These are phyloP conservation scores for Diplodus puntazzo DNA, from an alignment of 2,797 vertebrate genomes.

Conservation along the genomic window DNA sequence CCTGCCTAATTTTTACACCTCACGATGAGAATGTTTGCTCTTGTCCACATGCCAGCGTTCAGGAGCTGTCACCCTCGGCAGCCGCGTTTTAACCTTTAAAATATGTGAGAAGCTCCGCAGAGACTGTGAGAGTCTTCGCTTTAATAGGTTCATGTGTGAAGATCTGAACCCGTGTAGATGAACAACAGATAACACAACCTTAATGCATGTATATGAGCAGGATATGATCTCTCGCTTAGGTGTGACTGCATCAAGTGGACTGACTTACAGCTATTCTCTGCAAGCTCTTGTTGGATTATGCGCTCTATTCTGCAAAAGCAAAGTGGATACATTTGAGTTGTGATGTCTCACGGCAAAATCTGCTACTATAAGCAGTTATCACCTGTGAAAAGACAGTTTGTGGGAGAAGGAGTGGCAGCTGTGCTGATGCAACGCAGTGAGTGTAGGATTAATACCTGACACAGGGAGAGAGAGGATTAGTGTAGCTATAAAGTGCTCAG, in stretches of 20 bases:
- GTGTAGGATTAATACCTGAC: background rate
- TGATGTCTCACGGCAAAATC: background rate
- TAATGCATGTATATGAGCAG: background rate
- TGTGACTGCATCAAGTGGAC: background rate
- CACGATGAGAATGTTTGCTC: slow-evolving; percentile 56
- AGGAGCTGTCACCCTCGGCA: background rate
- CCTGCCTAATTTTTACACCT: slow-evolving; percentile 64
- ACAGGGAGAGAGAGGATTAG: background rate
- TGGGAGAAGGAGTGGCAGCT: slow-evolving; percentile 14
- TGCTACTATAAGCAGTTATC: background rate
- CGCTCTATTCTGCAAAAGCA: background rate
- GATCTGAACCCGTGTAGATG: background rate
- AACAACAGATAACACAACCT: background rate
- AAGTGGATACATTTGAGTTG: background rate
- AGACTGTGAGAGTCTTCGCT: background rate
- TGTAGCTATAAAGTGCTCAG: background rate
- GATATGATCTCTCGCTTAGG: background rate
- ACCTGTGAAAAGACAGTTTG: background rate
- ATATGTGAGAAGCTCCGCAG: background rate
- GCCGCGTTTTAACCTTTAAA: slow-evolving; percentile 15
- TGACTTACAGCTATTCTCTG: background rate
- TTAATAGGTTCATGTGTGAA: background rate
- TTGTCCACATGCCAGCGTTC: slow-evolving; percentile 28
- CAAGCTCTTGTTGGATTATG: background rate
- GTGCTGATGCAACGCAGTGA: slow-evolving; percentile 5